Evolutionary conservation across 2,797 vertebrate species (phyloP), one percentile per base, ranked within the genome.

Genomic region (Phataginus tetradactyla): DNA sequence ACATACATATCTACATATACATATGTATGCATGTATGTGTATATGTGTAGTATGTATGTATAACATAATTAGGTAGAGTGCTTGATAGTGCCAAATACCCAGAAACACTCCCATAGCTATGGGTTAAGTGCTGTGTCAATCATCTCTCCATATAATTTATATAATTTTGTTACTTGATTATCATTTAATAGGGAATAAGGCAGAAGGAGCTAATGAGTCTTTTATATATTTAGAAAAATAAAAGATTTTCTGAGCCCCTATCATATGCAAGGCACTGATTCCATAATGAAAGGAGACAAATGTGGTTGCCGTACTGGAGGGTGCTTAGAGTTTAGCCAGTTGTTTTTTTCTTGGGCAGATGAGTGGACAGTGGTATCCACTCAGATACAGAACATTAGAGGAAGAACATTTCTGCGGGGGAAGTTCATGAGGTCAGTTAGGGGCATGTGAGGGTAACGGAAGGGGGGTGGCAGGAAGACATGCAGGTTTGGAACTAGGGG

Each of bases 271-370:
- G 25, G 9, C 21, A 39, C 21, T 39, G 13, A 53, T 88, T 17
- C 42, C 10, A 0, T 20, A 57, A 78, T 21, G 27, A 71, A 63
- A 90, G 45, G 45, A 72, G 55, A 42, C 20, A 75, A 14, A 6
- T 29, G 5, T 8, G 0, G 9, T 3, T 29, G 1, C 57, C 57
- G 13, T 29, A 5, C 11, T 68, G 1, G 1, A 1, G 1, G 11
- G 6, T 4, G 7, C 45, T 79, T 92, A 14, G 13, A 53, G 77
- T 27, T 64, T 7, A 53, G 66, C 45, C 55, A 17, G n/a, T 69
- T 1, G 0, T 10, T 29, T 21, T 23, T 23, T 39, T 10, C 51
- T 29, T 51, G 25, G 3, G 49, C 21, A 57, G 45, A 37, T 55
- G 34, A 86, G 32, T 1, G 2, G 39, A 75, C 3, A 1, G 1